Base-by-base conservation (phyloP, 2,888 invertebrate genomes). In the Malacosoma neustria region DNA sequence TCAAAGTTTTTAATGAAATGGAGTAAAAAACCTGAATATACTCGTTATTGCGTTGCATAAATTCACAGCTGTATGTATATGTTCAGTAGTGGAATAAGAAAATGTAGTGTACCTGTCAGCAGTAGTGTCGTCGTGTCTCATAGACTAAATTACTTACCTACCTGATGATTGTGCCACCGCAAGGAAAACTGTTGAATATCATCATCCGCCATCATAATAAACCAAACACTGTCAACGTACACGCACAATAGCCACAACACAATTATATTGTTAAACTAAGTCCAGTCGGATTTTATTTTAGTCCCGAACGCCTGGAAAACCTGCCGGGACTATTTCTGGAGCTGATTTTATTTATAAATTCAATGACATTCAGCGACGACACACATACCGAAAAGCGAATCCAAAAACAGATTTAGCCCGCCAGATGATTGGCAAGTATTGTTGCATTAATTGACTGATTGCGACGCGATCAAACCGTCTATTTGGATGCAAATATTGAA, bases 161-260 rank as follows among this genome's bases (percentile, higher is more conserved):
- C 90, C 89, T 91, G 91, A 75, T 91, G 92, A 77, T 93, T 94
- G 80, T 94, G 94, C 94, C 94, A 94, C 72, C 93, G 89, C 63
- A 94, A 88, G 73, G 93, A 94, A 80, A 94, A 94, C 74, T 94
- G 93, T 76, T 92, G 92, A 57, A 88, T 77, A 51, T 89, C 87
- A 65, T 89, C 90, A 67, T 89, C 88, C 70, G 82, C 86, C 85
- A 86, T 87, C 59, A 55, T 66, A 46, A n/a, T 35, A 57, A 56
- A 49, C 38, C 40, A 37, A 49, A 54, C 51, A 45, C 46, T 55
- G 54, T 57, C 61, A 60, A 72, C 73, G 48, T 40, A 69, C 74
- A 74, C 75, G 64, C 39, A 39, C 39, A 36, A 30, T 33, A 15
- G 30, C 32, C 32, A 14, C 12, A 67, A 72, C 71, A 84, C 82